Evolutionary conservation across 1,140 invertebrate genomes (phyloP), one percentile per base, ranked within the genome.

Genomic region (Rhyzopertha dominica): DNA sequence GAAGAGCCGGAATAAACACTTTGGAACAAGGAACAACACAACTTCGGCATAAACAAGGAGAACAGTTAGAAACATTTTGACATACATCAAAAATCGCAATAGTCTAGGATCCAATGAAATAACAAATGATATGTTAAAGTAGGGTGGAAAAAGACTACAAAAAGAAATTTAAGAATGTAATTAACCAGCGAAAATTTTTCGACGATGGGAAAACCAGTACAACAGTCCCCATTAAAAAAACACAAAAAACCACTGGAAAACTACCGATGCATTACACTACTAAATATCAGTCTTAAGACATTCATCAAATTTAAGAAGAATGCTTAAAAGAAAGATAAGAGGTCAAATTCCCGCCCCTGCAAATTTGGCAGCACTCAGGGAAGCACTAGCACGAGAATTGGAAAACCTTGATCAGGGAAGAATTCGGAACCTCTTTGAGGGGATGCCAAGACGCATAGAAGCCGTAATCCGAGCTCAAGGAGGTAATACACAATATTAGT

Each of bases 221-320:
- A 35, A 35, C 32, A 16, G n/a, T 35, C 13, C 32, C 32, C 5
- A 35, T 35, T 3, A 18, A 18, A 3, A 35, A 35, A 17, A 35
- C 5, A 35, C 14, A n/a, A 17, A 14, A 35, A n/a, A n/a, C n/a
- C n/a, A n/a, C n/a, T n/a, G n/a, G n/a, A 35, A 35, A 35, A 35
- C 32, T 35, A 35, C 16, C 32, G 7, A 4, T 14, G 32, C 10
- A 35, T 35, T 12, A 35, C 16, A 5, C 5, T 35, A 5, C 32
- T 14, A 4, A 14, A 35, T 35, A 35, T 14, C 18, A 35, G 7
- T 5, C 5, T 35, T 4, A 35, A 35, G 20, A 16, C 7, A 3
- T 14, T 35, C 4, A 35, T 19, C 10, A 35, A 35, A 35, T 16
- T 35, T n/a, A n/a, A n/a, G n/a, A n/a, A n/a, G n/a, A n/a, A n/a